Evolutionary conservation across 1,140 invertebrate species (phyloP).

Genomic region (Vanessa atalanta): DNA sequence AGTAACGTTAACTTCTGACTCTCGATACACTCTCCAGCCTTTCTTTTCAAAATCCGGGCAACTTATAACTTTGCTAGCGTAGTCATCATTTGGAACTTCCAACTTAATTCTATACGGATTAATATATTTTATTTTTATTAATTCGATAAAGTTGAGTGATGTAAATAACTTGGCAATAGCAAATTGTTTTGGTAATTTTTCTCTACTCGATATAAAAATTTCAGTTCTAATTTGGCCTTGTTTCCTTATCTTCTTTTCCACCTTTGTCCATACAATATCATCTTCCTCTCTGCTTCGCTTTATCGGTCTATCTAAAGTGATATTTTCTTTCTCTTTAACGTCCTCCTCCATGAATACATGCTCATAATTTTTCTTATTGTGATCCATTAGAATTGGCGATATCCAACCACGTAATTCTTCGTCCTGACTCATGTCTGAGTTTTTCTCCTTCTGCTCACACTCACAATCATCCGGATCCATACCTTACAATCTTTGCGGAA

Average conservation of each 20-base stretch:
- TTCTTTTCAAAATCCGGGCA: conserved; percentile 8
- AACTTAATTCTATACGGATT: conserved; percentile 8
- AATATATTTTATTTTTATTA: conserved; percentile 8
- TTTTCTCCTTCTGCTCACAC: conserved; percentile 5
- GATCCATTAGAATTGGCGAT: conserved; percentile 2
- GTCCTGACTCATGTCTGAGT: neutral
- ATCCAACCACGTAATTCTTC: conserved; percentile 5
- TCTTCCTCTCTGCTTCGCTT: conserved; percentile 1
- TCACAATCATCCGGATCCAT: neutral
- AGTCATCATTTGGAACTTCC: conserved; percentile 5
- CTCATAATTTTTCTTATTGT: conserved; percentile 2
- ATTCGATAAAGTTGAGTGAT: neutral
- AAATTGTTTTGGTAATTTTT: conserved; percentile 7
- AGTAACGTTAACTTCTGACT: conserved; percentile 4
- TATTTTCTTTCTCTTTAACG: conserved; percentile 6
- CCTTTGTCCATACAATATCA: neutral
- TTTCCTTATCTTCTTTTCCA: conserved; percentile 5
- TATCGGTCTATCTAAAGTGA: conserved; percentile 2
- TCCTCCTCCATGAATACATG: no score
- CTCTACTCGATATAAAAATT: conserved; percentile 8
- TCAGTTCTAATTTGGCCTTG: conserved; percentile 5
- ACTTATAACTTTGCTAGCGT: conserved; percentile 3
- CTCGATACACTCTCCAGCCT: conserved; percentile 4
- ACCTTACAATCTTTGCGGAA: neutral
- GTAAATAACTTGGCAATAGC: conserved; percentile 4